Evolutionary conservation across 2,113 vertebrate genomes (phyloP), one percentile per base, ranked within the genome.

Genomic region (Ginglymostoma cirratum): DNA sequence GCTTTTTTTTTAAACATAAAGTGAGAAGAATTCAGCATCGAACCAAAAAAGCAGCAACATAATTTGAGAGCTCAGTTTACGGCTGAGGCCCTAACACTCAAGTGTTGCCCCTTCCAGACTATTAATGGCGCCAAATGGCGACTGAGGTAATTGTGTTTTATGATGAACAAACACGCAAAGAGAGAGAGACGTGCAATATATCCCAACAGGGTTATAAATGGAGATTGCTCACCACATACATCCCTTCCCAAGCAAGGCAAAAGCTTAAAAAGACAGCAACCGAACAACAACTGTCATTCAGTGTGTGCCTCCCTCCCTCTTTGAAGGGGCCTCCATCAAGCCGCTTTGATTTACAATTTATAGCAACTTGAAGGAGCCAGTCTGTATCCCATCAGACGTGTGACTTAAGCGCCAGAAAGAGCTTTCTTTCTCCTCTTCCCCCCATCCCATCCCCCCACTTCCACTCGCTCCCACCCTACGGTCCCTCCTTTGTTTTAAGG

Each of bases 281-380:
- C 42, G 52, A 95, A 76, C 52, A 42, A 72, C 94, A 72, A 48
- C 42, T 72, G 69, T 48, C 94, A 95, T 70, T 95, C 94, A 52
- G 94, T 14, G 15, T 48, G 67, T 95, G 42, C 69, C 27, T 34
- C 24, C 69, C 27, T 34, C 3, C 38, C 24, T 19, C 67, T 52
- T 95, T 76, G 69, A 76, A 72, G 69, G 24, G 27, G 67, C 27
- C 2, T 52, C 12, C 48, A 61, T 61, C 55, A 12, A 90, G 48
- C 12, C 24, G 48, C 15, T 52, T 95, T 70, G 69, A 95, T 95
- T 95, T 95, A 95, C 45, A 90, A 65, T 7, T 17, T 7, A 72
- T 23, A 76, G 52, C 67, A 95, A 70, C 24, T 27, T 48, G 65
- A 67, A 42, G 34, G 90, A 61, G 55, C 34, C 19, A 6, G 34